Conservation (phyloP, 2,888 invertebrate species). For the Microdon myrmicae region DNA sequence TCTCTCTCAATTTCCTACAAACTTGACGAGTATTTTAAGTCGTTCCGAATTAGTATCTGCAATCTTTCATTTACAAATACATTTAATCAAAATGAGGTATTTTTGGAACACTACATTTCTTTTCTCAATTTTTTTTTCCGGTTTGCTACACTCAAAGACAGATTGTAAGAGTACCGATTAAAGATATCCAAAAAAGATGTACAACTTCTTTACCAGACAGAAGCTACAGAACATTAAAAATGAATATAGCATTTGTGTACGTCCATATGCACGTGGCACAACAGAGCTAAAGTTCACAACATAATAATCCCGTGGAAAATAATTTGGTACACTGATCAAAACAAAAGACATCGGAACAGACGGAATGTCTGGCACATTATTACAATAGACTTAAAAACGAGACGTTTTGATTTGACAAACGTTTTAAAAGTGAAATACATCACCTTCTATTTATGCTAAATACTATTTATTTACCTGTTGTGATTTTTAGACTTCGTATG, state of each 20-base stretch:
- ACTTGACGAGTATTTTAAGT: no score
- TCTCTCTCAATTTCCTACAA: no score
- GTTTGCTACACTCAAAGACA: no score
- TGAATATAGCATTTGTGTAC: slow-evolving; percentile 4
- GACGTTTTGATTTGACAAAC: no score
- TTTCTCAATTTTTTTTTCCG: no score
- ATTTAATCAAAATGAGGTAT: no score
- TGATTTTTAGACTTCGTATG: slow-evolving; percentile 64
- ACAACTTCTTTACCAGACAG: slow-evolving; percentile 9
- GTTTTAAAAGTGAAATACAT: background rate
- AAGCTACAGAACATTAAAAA: slow-evolving; percentile 7
- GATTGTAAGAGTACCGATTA: no score
- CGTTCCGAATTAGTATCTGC: no score
- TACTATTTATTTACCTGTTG: slow-evolving; percentile 62
- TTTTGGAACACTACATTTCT: no score
- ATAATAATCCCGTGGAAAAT: slow-evolving; percentile 65
- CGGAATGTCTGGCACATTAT: background rate
- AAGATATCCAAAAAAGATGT: background rate
- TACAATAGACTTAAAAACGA: background rate
- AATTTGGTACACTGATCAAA: no score
- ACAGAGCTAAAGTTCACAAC: slow-evolving; percentile 46
- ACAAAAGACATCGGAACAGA: no score
- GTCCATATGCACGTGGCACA: slow-evolving; percentile 11
- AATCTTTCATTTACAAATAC: no score
- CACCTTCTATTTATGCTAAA: background rate